Base-by-base conservation (phyloP, 2,797 vertebrate species). In the Nyctalus aviator region DNA sequence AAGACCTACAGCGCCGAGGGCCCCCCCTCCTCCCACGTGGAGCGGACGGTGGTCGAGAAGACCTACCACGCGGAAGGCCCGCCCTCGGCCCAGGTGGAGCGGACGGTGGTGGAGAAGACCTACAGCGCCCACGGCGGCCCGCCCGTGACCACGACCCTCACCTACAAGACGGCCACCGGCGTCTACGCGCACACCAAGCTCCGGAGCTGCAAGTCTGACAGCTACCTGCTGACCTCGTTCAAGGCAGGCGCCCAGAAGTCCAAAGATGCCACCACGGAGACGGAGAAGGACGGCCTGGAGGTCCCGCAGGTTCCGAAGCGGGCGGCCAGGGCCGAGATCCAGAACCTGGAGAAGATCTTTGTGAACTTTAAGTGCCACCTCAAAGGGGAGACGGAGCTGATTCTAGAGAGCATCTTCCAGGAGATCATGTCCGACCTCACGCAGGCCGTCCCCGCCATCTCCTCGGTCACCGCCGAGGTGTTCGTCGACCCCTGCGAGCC, bases 361-460 rank as follows among this genome's bases (percentile, higher is more conserved):
- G 94, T 97, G 88, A 96, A 96, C 48, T 96, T 97, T 81, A 97
- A 96, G 41, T 97, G 93, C 73, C 84, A 96, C n/a, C 92, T 97
- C 90, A 94, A 97, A 92, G 92, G 48, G 62, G 94, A 97, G 94
- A 96, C 97, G n/a, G 69, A 97, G 84, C 30, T 96, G 66, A 96
- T 97, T 93, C 94, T 97, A 91, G 94, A 96, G 88, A 97, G 87
- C 44, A 79, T 97, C 82, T 97, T 97, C 88, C 95, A 94, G 44
- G 97, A 97, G 95, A 93, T 95, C 71, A 91, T 96, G 84, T 96
- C 91, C 71, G 96, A 97, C 44, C 95, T 97, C 92, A 92, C 92
- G 4, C 95, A 97, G 23, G 95, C 95, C 5, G 88, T 97, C 71
- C 96, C 97, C 25, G 95, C 92, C 76, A 95, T 97, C 27, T 96